phyloP scores from a whole-genome alignment of 2,797 vertebrate genomes.

The Myotis vivesi region DNA sequence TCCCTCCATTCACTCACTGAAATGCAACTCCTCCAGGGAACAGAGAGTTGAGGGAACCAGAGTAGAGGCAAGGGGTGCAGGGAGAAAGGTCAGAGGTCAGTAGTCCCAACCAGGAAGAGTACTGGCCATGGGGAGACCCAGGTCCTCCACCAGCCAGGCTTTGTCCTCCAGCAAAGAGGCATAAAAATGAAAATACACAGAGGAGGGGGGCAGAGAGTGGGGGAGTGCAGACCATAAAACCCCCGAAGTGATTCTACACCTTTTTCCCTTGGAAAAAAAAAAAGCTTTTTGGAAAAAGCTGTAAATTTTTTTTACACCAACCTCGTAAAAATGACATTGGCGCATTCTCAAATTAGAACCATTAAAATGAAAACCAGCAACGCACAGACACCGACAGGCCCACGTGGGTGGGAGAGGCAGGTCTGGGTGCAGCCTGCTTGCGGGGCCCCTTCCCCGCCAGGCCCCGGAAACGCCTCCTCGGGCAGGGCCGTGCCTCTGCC shows the following conservation, averaged over 20 bases:
- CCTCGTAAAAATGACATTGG: conserved; percentile 90
- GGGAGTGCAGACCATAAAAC: conserved; percentile 38
- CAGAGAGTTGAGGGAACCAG: not conserved
- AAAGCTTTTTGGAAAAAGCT: conserved; percentile 84
- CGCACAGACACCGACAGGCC: conserved; percentile 41
- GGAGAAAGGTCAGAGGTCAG: not conserved
- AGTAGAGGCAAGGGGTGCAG: not conserved
- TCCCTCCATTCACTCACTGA: not conserved
- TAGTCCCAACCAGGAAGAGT: not conserved
- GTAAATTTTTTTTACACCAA: conserved; percentile 87
- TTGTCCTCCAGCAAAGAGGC: conserved; percentile 40
- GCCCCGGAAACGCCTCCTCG: not conserved
- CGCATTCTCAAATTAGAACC: conserved; percentile 89
- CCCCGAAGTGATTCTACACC: conserved; percentile 64
- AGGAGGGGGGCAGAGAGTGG: not conserved
- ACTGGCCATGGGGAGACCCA: not conserved
- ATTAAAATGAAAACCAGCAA: conserved; percentile 82
- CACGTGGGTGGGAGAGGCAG: conserved; percentile 39
- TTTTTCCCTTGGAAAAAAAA: conserved; percentile 54
- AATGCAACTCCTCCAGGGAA: not conserved
- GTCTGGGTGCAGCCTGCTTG: not conserved
- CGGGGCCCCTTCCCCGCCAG: not conserved
- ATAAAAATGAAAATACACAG: conserved; percentile 58
- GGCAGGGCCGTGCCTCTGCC: not conserved
- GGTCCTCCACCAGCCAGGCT: conserved; percentile 41